Conservation (phyloP, 2,113 vertebrate species). For the Antechinus flavipes region DNA sequence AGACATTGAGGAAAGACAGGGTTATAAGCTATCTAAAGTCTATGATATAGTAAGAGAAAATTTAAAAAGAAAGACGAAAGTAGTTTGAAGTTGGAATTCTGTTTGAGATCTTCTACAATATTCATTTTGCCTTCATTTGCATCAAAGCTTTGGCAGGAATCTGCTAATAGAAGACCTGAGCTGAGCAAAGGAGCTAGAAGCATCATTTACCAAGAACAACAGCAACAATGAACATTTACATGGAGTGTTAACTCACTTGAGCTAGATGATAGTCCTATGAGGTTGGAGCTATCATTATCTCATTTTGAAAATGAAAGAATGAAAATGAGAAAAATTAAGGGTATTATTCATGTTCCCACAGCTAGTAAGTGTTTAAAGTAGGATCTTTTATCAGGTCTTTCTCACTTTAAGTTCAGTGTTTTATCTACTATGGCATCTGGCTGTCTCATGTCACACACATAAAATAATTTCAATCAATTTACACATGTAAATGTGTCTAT, state of each 20-base stretch:
- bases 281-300: too few species aligned
- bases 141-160: neutral
- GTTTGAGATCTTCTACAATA: neutral
- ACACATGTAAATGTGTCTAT: too few species aligned
- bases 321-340: too few species aligned
- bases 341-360: too few species aligned
- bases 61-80: neutral
- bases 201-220: too few species aligned
- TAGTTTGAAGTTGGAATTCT: neutral
- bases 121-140: neutral
- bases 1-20: neutral
- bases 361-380: too few species aligned
- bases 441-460: too few species aligned
- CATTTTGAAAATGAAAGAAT: too few species aligned
- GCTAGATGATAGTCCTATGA: too few species aligned
- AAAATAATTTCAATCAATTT: too few species aligned
- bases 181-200: neutral
- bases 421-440: neutral
- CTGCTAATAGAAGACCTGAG: neutral
- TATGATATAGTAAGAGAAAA: neutral
- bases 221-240: too few species aligned
- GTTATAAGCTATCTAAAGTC: neutral
- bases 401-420: neutral
- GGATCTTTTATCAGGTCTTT: neutral
- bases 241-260: too few species aligned